phyloP scores from a whole-genome alignment of 2,797 vertebrate species.

The Ispidina picta region DNA sequence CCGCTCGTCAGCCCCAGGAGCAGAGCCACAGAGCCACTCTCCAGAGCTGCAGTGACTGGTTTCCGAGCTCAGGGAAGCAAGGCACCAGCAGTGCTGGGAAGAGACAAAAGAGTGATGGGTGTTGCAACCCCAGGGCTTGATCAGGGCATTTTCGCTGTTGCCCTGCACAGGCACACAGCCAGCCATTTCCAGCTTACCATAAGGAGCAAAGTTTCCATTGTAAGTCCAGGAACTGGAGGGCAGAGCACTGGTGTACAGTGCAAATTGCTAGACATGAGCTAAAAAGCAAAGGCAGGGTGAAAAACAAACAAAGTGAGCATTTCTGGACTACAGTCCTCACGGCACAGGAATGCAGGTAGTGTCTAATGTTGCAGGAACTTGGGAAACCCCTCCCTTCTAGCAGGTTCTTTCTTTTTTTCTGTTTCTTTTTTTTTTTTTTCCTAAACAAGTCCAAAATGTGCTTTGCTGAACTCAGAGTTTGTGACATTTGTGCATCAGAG shows the following conservation, averaged over 20 bases:
- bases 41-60: accelerated
- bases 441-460: neutral
- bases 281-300: neutral
- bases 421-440: neutral
- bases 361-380: neutral
- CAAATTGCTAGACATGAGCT: neutral
- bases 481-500: neutral
- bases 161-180: neutral
- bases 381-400: slow-evolving; percentile 18
- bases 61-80: neutral
- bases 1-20: accelerated
- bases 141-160: neutral
- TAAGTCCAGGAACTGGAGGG: neutral
- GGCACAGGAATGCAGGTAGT: neutral
- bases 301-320: neutral
- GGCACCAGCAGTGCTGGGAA: neutral
- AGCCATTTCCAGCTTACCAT: neutral
- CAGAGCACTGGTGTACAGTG: neutral
- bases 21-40: neutral
- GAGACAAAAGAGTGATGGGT: neutral
- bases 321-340: neutral
- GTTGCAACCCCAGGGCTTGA: neutral
- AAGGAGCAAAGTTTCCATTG: neutral
- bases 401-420: neutral
- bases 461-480: neutral